Evolutionary conservation across 2,797 vertebrate genomes (phyloP).

Genomic region (Lacerta agilis): DNA sequence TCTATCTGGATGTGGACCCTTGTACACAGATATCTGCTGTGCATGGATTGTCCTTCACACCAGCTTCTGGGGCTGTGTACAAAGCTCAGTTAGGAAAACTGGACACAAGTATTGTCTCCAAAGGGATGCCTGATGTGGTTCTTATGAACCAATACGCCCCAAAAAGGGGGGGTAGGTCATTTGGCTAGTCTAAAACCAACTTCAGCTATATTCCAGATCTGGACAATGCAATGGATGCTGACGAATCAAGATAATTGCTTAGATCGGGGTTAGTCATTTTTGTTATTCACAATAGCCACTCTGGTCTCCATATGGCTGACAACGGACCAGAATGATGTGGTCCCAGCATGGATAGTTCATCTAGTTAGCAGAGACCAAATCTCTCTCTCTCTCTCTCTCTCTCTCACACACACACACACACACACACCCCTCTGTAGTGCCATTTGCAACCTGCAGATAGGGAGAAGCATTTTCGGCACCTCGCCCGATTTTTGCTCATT

Average conservation of each 20-base stretch:
- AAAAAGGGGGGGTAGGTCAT: not conserved
- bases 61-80: not conserved
- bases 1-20: not conserved
- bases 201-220: not conserved
- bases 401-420: too few species aligned
- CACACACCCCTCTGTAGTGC: too few species aligned
- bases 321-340: not conserved
- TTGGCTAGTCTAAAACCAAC: not conserved
- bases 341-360: not conserved
- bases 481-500: too few species aligned
- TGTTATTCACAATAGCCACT: not conserved
- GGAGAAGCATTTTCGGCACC: too few species aligned
- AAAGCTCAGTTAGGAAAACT: slow-evolving; percentile 33
- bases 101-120: slow-evolving; percentile 22
- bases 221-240: not conserved
- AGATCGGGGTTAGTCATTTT: not conserved
- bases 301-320: not conserved
- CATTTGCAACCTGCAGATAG: too few species aligned
- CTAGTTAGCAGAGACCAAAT: too few species aligned
- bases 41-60: not conserved
- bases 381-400: too few species aligned
- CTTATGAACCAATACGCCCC: not conserved
- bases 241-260: not conserved
- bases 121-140: not conserved
- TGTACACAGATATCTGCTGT: too few species aligned